Evolutionary conservation across 2,113 vertebrate species (phyloP).

Genomic region (Alces alces): DNA sequence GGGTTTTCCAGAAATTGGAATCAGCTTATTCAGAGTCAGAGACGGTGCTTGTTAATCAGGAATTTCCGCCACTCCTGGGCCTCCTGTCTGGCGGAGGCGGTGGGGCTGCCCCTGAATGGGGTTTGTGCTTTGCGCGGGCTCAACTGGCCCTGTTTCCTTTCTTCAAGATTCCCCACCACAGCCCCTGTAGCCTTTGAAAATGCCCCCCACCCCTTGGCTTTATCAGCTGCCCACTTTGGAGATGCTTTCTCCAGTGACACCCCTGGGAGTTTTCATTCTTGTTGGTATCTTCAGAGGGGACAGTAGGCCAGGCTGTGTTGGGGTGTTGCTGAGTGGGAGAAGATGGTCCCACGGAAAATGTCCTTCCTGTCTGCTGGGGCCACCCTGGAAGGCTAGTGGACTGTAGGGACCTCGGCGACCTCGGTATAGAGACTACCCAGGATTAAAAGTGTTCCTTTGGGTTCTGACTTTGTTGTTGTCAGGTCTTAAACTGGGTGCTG

Average conservation of each 20-base stretch:
- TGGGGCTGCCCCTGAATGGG: neutral
- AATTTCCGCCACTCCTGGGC: neutral
- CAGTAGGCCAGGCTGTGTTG: rapidly evolving
- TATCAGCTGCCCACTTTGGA: neutral
- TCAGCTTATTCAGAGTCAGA: neutral
- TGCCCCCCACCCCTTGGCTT: neutral
- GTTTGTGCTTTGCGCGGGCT: neutral
- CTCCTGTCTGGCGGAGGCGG: neutral
- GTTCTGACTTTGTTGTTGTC: neutral
- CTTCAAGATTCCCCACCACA: neutral
- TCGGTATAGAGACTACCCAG: neutral
- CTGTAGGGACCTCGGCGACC: neutral
- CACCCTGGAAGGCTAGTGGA: neutral
- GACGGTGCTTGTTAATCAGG: neutral
- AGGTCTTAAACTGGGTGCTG: neutral
- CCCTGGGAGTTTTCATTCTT: neutral
- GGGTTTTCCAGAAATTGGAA: neutral
- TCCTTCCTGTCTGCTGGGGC: rapidly evolving
- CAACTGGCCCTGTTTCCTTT: too few relatives aligned
- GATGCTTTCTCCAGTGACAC: neutral
- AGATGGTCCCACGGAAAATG: rapidly evolving
- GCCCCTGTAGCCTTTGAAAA: neutral
- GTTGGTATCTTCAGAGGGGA: neutral
- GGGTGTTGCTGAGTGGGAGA: neutral
- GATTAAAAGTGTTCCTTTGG: neutral